Evolutionary conservation across 2,797 vertebrate species (phyloP).

Genomic region (Onychomys arenicola): DNA sequence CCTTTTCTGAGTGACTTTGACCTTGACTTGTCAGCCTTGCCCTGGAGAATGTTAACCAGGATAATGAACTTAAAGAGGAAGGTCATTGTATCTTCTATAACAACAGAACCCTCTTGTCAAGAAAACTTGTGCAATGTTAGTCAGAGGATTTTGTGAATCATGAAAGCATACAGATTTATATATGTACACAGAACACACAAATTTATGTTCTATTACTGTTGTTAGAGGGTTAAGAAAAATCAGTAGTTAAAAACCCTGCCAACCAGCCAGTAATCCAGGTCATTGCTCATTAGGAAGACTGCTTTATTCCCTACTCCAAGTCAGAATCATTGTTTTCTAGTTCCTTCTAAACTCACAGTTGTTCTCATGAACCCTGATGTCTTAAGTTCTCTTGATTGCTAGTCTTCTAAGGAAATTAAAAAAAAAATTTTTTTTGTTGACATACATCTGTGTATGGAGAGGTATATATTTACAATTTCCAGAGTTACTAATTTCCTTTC

Average conservation of each 20-base stretch:
- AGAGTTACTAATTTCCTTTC: neutral
- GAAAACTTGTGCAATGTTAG: neutral
- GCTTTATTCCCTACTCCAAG: neutral
- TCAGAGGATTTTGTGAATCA: neutral
- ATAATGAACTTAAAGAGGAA: neutral
- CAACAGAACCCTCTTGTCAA: neutral
- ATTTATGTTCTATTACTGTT: neutral
- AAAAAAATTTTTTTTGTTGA: neutral
- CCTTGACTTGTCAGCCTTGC: neutral
- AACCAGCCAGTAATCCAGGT: neutral
- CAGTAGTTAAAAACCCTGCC: neutral
- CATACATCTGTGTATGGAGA: neutral
- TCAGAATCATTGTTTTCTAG: neutral
- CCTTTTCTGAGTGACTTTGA: neutral
- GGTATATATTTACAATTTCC: neutral
- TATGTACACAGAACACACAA: neutral
- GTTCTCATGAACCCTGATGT: neutral
- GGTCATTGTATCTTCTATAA: neutral
- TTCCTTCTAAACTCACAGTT: neutral
- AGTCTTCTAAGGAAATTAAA: slow-evolving; percentile 28
- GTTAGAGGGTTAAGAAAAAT: neutral
- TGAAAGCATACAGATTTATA: neutral
- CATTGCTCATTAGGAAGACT: neutral
- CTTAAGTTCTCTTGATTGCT: slow-evolving; percentile 32
- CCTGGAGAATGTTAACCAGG: neutral